A percentile compares a stretch with the other conserved stretches of the same genome.
Conservation (phyloP, 1,140 invertebrate species). For the Fopius arisanus region DNA sequence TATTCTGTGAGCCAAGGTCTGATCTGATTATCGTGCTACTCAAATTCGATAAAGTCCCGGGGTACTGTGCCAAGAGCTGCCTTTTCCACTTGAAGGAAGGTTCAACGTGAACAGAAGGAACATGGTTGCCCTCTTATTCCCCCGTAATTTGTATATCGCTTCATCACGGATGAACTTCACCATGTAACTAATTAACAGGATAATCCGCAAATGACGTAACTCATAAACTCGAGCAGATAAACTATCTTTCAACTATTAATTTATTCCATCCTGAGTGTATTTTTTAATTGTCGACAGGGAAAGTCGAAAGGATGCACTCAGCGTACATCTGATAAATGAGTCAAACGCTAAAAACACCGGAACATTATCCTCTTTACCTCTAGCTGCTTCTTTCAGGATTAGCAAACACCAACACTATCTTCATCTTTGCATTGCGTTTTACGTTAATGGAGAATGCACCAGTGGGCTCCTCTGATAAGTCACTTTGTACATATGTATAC, state of each 20-base stretch:
- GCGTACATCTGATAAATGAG: neutral
- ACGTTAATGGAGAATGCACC: neutral
- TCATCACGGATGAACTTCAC: conserved; percentile 24
- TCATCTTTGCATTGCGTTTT: neutral
- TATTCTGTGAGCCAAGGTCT: conserved; percentile 39
- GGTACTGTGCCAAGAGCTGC: conserved; percentile 25
- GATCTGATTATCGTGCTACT: conserved; percentile 41
- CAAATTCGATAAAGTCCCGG: conserved; percentile 48
- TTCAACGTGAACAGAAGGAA: neutral
- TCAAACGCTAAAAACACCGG: neutral
- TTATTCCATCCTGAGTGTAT: no score
- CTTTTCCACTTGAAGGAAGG: conserved; percentile 22
- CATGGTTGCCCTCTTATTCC: neutral
- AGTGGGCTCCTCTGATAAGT: neutral
- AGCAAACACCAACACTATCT: neutral
- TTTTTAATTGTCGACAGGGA: neutral
- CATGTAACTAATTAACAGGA: conserved; percentile 52
- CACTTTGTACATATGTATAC: neutral
- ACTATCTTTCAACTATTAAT: no score
- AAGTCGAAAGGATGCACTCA: neutral
- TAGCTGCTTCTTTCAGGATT: neutral
- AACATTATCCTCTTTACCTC: neutral
- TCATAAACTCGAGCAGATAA: neutral
- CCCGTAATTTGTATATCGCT: conserved; percentile 13
- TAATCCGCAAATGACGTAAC: neutral